Base-by-base conservation (phyloP, 2,797 vertebrate species). In the Gymnocypris eckloni region DNA sequence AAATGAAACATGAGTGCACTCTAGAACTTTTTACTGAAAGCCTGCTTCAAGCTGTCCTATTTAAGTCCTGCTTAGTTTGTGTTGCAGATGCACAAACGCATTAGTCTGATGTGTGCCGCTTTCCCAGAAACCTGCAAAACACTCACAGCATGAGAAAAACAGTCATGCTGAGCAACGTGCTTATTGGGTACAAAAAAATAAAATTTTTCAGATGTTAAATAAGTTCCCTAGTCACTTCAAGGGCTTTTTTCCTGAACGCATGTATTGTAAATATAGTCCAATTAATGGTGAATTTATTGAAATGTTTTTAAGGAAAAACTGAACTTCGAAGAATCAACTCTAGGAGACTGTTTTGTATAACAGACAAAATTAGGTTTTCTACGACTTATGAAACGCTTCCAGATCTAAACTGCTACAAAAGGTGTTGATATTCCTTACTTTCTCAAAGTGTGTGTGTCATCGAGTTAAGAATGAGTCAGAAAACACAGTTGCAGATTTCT, bases 111-210 rank as follows among this genome's bases (percentile, higher is more conserved):
- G 82, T 77, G 33, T 75, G 71, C 39, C n/a, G 28, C 50, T 83
- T 52, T 76, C 39, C 73, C 71, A 75, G 37, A 78, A 84, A 81
- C 64, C 77, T 64, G 22, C 11, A 1, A 11, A 82, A 75, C 20
- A 45, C 39, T 79, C 75, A 45, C 83, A 84, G 83, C 75, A n/a
- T 84, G 83, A 45, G 50, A 41, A 69, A 78, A 67, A 70, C 48
- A 1, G 16, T 37, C 75, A 70, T 70, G 75, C 73, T 78, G 73
- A 50, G 79, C 61, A 80, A 33, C 22, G 61, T 43, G 73, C 73
- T 78, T 78, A 78, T 67, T 41, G n/a, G 37, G 37, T 67, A 37
- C 12, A 70, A 78, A 39, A 69, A 70, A 77, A 77, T 56, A 72
- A 56, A 7, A 4, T 5, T 78, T 54, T 76, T 69, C n/a, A 70